Conservation (phyloP, 1,140 invertebrate genomes). For the Bradysia coprophila region DNA sequence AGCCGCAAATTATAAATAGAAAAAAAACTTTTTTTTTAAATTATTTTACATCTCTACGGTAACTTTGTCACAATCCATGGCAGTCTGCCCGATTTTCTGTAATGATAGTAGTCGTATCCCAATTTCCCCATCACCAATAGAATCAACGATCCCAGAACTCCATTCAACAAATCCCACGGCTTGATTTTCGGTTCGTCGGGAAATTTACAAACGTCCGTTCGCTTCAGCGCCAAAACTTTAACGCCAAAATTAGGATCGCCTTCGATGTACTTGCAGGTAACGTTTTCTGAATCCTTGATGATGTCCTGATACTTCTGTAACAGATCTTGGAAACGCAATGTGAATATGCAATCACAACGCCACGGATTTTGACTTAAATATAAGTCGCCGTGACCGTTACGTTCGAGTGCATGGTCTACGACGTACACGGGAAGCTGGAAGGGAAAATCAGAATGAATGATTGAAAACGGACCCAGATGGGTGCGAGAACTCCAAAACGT, state of each 20-base stretch:
- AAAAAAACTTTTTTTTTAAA: too few species aligned
- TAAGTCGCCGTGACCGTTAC: conserved; percentile 47
- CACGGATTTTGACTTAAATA: conserved; percentile 59
- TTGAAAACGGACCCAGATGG: too few species aligned
- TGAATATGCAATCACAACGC: conserved; percentile 62
- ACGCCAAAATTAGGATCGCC: conserved; percentile 20
- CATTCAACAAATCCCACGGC: conserved; percentile 52
- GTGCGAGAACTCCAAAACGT: too few species aligned
- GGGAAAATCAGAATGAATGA: too few species aligned
- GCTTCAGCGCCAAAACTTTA: conserved; percentile 44
- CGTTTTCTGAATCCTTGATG: conserved; percentile 34
- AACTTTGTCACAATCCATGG: conserved; percentile 63
- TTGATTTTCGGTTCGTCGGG: conserved; percentile 28
- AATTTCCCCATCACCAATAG: conserved; percentile 51
- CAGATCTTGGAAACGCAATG: conserved; percentile 51
- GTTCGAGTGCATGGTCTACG: conserved; percentile 52
- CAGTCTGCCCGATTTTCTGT: conserved; percentile 54
- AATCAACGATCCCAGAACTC: conserved; percentile 42
- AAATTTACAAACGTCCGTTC: conserved; percentile 43
- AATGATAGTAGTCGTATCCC: conserved; percentile 60
- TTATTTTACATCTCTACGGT: conserved; percentile 24
- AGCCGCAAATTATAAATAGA: too few species aligned
- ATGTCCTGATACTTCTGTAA: conserved; percentile 48
- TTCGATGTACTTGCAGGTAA: conserved; percentile 16
- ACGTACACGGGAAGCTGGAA: conserved; percentile 55